Conservation (phyloP, 2,113 vertebrate species). For the human (Homo sapiens) region DNA sequence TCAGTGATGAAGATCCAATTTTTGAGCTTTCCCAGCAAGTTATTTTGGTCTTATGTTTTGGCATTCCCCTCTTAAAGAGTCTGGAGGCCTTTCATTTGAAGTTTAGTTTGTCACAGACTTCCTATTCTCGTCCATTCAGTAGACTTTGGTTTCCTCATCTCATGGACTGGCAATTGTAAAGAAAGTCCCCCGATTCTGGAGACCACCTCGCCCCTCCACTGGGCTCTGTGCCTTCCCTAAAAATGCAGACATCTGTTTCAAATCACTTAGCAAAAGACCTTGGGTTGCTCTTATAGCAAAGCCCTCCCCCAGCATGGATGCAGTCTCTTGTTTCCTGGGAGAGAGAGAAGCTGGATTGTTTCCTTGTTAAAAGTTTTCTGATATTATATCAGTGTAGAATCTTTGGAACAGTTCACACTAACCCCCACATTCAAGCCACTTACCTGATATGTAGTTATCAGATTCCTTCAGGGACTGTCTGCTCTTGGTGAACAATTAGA, state of each 20-base stretch:
- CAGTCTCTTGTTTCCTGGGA: neutral
- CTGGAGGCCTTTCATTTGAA: constrained; percentile 30
- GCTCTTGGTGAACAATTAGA: constrained; percentile 67
- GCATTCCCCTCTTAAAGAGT: constrained; percentile 21
- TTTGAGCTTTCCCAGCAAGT: constrained; percentile 54
- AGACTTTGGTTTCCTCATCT: constrained; percentile 4
- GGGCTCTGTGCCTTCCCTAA: constrained; percentile 5
- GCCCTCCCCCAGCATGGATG: neutral
- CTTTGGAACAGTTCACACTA: constrained; percentile 44
- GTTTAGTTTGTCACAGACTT: constrained; percentile 2
- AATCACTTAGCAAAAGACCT: constrained; percentile 50
- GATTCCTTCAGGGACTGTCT: constrained; percentile 66
- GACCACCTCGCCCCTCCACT: neutral
- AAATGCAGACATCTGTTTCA: constrained; percentile 53
- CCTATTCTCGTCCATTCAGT: neutral
- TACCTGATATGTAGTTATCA: constrained; percentile 68
- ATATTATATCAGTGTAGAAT: constrained; percentile 37
- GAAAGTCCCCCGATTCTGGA: neutral
- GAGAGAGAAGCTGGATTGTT: neutral
- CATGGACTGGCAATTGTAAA: neutral
- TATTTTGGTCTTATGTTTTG: constrained; percentile 54
- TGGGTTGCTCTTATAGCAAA: constrained; percentile 18
- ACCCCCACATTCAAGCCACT: constrained; percentile 44
- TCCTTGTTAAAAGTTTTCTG: constrained; percentile 66
- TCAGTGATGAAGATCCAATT: neutral